Evolutionary conservation across 2,797 vertebrate genomes (phyloP).

Genomic region (Thunnus albacares): DNA sequence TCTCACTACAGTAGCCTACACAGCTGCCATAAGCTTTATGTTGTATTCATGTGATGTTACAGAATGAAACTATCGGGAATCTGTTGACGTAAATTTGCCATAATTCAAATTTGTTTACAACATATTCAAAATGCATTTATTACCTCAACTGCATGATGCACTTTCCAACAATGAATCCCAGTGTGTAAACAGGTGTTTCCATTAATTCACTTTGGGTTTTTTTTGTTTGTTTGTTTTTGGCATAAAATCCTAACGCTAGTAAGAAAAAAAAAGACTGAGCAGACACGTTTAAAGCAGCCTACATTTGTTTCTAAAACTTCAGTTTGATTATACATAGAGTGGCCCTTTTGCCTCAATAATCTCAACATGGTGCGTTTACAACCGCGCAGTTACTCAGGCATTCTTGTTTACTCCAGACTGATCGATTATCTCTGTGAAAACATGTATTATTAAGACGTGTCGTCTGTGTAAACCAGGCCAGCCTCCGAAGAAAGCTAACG

Average conservation of each 20-base stretch:
- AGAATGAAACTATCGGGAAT: not conserved
- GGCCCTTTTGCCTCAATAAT: constrained; percentile 40
- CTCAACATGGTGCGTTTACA: constrained; percentile 57
- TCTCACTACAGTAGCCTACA: too few species aligned
- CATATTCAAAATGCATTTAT: constrained; percentile 2
- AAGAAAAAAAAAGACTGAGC: not conserved
- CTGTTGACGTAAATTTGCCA: not conserved
- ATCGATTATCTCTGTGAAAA: constrained; percentile 80
- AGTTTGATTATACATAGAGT: not conserved
- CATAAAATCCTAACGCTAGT: not conserved
- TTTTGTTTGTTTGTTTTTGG: not conserved
- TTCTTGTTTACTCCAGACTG: constrained; percentile 81
- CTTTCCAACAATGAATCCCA: not conserved
- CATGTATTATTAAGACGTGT: constrained; percentile 83
- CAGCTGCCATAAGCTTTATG: not conserved
- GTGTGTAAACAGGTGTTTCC: constrained; percentile 28
- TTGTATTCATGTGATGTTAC: not conserved
- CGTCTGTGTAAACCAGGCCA: constrained; percentile 66
- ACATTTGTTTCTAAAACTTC: not conserved
- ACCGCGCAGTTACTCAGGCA: constrained; percentile 63
- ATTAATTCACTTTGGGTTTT: not conserved
- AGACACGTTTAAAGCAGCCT: not conserved
- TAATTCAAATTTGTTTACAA: not conserved
- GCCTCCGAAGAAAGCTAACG: constrained; percentile 63
- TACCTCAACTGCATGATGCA: not conserved